Base-by-base conservation (phyloP, 1,140 invertebrate species). In the Maniola jurtina region DNA sequence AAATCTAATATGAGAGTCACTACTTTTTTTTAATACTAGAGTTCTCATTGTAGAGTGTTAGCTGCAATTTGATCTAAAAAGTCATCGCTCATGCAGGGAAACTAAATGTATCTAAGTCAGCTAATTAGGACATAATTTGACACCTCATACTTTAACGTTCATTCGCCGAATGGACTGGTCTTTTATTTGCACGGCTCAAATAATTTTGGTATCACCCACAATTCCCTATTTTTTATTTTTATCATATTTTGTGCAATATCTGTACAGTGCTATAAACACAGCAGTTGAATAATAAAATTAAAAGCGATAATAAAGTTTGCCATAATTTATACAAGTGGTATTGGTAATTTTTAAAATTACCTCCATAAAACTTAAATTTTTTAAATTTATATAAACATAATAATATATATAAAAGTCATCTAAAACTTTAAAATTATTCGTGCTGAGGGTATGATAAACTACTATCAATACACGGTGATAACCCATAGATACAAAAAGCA, bases 401-500 rank as follows among this genome's bases (percentile, higher is more conserved):
- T 63, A 33, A 62, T 55, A 48, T 64, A 62, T 55, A 48, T 64
- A 52, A 56, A 48, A 60, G 13, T 60, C 45, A 63, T 68, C 60
- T 68, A 68, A 63, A 52, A 47, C 36, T 55, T 33, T 55, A 68
- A 42, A 55, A 55, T 64, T 58, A 56, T 60, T 84, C 80, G 86
- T 89, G 86, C 88, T 86, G 62, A 81, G 73, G 83, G 76, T 79
- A 77, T 81, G 66, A 70, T 72, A 48, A 73, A 80, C 85, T 87
- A 87, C 84, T 79, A 71, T 81, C 75, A 80, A 81, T 80, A 84
- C 78, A 84, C 84, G 86, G 88, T 89, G 86, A 88, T 87, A 89
- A 90, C 84, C 86, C 86, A 90, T 90, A 89, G 86, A 87, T 88
- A 90, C 88, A 90, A 90, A 88, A 90, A 90, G 88, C 88, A 90